Evolutionary conservation across 2,113 vertebrate genomes (phyloP), one percentile per base, ranked within the genome.

Genomic region (Petaurus breviceps): DNA sequence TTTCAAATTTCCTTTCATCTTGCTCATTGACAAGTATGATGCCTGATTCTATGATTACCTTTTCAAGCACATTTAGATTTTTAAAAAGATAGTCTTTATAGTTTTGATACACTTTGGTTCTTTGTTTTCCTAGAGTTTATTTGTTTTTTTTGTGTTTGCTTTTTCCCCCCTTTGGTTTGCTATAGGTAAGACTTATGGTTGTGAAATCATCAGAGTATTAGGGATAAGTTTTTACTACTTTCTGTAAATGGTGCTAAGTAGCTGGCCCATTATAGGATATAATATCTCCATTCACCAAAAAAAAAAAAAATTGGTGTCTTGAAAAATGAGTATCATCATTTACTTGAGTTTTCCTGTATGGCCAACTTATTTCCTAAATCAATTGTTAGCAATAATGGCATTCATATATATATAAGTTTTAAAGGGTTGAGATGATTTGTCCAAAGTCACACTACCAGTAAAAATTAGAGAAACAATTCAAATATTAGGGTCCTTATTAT

Each of bases 41-140:
- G 8, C 51, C 91, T 90, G 53, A 57, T 57, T 68, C 92, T 26
- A 28, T 37, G 46, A 51, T 93, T 91, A 46, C 43, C 43, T 61
- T 90, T 94, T 46, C 92, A 94, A 46, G 37, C 8, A 52, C 28
- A 11, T 91, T 90, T 92, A 84, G 50, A 47, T 51, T 84, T 95
- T 90, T 50, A 11, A 37, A 92, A 94, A 95, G 90, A 94, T 89
- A 37, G 14, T 1, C 3, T 61, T 47, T 53, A n/a, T 94, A 91
- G 47, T 53, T 93, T 95, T 61, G 92, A 53, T 92, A 46, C 49
- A 46, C 52, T 43, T 50, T 43, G 77, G n/a, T 90, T 37, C 91
- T 54, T 53, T 28, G 28, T 51, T 37, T 91, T 49, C 51, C 90
- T n/a, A 84, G 43, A 26, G 50, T 46, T 50, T 52, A 90, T 93